Conservation (phyloP, 2,888 invertebrate genomes). For the Matsumyia berberina region DNA sequence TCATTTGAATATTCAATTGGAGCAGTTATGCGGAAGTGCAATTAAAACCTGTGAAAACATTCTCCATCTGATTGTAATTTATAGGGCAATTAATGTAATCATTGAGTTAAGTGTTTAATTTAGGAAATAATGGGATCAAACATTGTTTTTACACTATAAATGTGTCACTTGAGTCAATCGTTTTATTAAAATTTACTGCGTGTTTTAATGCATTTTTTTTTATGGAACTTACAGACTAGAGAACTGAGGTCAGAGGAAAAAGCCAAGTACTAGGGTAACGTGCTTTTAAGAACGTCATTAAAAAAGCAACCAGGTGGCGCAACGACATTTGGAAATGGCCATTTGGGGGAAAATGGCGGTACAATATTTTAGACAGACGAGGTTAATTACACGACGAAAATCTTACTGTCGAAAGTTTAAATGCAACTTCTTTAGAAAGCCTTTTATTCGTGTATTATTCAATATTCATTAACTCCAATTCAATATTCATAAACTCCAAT, state of each 20-base stretch:
- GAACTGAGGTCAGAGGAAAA: not conserved
- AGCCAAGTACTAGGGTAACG: not conserved
- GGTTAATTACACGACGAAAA: too few relatives aligned
- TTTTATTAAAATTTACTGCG: conserved; percentile 1
- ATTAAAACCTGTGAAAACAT: conserved; percentile 41
- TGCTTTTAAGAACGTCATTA: too few relatives aligned
- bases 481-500: too few relatives aligned
- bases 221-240: not conserved
- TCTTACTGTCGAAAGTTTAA: too few relatives aligned
- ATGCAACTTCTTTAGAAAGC: too few relatives aligned
- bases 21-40: conserved; percentile 63
- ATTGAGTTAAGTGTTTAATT: conserved; percentile 29
- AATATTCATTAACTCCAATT: too few relatives aligned
- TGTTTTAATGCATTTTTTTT: not conserved
- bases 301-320: too few relatives aligned
- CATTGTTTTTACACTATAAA: conserved; percentile 2
- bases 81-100: conserved; percentile 33
- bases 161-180: not conserved
- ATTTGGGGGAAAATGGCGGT: too few relatives aligned
- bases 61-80: conserved; percentile 34
- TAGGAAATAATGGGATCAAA: conserved; percentile 25
- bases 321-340: too few relatives aligned
- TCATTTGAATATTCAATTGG: conserved; percentile 63
- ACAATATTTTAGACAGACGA: too few relatives aligned
- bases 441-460: too few relatives aligned